Conservation (phyloP, 1,140 invertebrate species). For the Achatina immaculata region DNA sequence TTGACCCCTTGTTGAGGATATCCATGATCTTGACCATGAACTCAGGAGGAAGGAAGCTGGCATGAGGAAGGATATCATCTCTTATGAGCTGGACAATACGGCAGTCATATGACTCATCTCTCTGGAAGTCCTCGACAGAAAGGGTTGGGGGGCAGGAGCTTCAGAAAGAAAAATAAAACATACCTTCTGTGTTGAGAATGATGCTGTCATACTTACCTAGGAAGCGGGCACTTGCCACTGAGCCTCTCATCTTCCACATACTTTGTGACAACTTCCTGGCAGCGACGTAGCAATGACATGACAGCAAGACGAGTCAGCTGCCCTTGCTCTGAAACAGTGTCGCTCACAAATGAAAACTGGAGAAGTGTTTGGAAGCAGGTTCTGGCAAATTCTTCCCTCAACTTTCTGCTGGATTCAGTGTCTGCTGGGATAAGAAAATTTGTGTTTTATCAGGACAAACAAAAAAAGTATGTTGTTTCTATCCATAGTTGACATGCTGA, state of each 20-base stretch:
- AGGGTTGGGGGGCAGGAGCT: constrained; percentile 77
- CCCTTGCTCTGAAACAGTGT: constrained; percentile 72
- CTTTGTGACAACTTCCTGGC: constrained; percentile 90
- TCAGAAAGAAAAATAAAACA: constrained; percentile 45
- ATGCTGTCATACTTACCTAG: constrained; percentile 77
- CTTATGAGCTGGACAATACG: constrained; percentile 88
- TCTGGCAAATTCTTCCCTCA: constrained; percentile 94
- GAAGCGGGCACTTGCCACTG: constrained; percentile 89
- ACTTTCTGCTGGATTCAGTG: constrained; percentile 84
- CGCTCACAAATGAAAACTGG: constrained; percentile 84
- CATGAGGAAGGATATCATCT: constrained; percentile 87
- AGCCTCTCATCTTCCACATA: constrained; percentile 90
- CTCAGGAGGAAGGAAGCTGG: constrained; percentile 83
- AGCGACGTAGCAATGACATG: constrained; percentile 85
- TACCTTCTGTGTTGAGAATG: too few species aligned
- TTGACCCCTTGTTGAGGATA: constrained; percentile 92
- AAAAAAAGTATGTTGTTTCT: neutral
- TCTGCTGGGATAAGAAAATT: constrained; percentile 73
- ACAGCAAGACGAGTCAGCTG: constrained; percentile 89
- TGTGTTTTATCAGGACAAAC: neutral
- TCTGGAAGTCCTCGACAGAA: constrained; percentile 84
- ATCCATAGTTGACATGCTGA: too few species aligned
- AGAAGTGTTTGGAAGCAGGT: constrained; percentile 96
- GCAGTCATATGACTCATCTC: constrained; percentile 88
- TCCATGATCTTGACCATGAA: constrained; percentile 90